A percentile compares a stretch with the other conserved stretches of the same genome.
phyloP scores from a whole-genome alignment of 2,888 invertebrate species.

The Sinopyrophorus schimmeli region DNA sequence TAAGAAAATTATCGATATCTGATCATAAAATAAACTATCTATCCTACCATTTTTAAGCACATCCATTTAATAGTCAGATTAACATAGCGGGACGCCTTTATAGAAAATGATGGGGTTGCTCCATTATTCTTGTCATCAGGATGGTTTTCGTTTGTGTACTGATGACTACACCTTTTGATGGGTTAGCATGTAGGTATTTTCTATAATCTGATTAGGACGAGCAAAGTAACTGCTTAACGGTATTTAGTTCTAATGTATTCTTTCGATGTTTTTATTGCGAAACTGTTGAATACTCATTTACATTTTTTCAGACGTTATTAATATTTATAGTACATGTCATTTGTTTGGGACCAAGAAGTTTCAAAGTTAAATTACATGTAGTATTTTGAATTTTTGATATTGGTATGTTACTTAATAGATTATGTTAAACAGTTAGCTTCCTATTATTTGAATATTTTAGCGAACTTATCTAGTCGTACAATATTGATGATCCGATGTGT shows the following conservation, averaged over 20 bases:
- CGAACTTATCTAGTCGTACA: too few species aligned
- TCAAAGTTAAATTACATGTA: slow-evolving; percentile 15
- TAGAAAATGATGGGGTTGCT: slow-evolving; percentile 38
- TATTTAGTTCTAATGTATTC: slow-evolving; percentile 21
- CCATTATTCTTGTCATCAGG: slow-evolving; percentile 38
- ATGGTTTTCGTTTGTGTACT: slow-evolving; percentile 27
- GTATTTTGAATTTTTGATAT: too few species aligned
- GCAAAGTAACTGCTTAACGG: slow-evolving; percentile 20
- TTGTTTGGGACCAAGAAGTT: slow-evolving; percentile 7
- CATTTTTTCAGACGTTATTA: slow-evolving; percentile 18
- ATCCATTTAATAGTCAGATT: too few species aligned
- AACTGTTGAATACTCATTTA: slow-evolving; percentile 22
- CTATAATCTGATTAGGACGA: slow-evolving; percentile 24
- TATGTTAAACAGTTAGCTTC: too few species aligned
- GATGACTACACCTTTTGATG: slow-evolving; percentile 27
- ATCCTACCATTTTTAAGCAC: too few species aligned
- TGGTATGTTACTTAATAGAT: too few species aligned
- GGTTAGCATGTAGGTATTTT: slow-evolving; percentile 16
- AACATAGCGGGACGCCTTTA: slow-evolving; percentile 26
- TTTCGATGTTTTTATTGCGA: slow-evolving; percentile 26
- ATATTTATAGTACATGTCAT: slow-evolving; percentile 18
- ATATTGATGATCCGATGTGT: too few species aligned
- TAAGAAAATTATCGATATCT: too few species aligned
- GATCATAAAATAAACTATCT: too few species aligned
- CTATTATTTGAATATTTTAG: too few species aligned